phyloP scores from a whole-genome alignment of 2,888 invertebrate species.

The Synergus japonicus region DNA sequence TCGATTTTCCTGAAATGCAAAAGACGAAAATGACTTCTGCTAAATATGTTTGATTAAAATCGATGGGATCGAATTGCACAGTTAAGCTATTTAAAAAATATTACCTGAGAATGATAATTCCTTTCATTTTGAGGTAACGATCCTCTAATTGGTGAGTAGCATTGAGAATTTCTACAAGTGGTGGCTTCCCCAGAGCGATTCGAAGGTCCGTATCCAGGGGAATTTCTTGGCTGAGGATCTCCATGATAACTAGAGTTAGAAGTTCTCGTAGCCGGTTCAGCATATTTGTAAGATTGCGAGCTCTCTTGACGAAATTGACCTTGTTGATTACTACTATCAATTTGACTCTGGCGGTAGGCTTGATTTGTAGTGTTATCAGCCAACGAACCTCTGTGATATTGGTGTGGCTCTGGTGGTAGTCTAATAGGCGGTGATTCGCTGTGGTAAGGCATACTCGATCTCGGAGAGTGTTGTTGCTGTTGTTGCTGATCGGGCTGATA shows the following conservation, averaged over 20 bases:
- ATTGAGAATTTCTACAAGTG: slow-evolving; percentile 64
- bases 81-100: not conserved
- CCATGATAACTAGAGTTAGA: slow-evolving; percentile 61
- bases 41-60: no score
- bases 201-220: slow-evolving; percentile 65
- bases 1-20: slow-evolving; percentile 59
- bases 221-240: slow-evolving; percentile 66
- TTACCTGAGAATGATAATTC: slow-evolving; percentile 49
- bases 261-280: slow-evolving; percentile 61
- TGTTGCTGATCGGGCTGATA: slow-evolving; percentile 66
- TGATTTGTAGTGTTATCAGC: slow-evolving; percentile 57
- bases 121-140: slow-evolving; percentile 57
- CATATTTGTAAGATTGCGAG: slow-evolving; percentile 66
- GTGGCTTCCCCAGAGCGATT: slow-evolving; percentile 57
- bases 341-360: slow-evolving; percentile 61
- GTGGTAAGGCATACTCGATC: slow-evolving; percentile 67
- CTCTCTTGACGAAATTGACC: slow-evolving; percentile 66
- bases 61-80: no score
- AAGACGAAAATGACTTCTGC: not conserved
- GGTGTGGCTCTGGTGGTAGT: slow-evolving; percentile 67
- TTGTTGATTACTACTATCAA: slow-evolving; percentile 60
- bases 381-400: slow-evolving; percentile 65
- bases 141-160: slow-evolving; percentile 60
- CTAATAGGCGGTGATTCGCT: slow-evolving; percentile 69
- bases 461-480: slow-evolving; percentile 60